Base-by-base conservation (phyloP, 2,113 vertebrate genomes). In the Erythrolamprus reginae region DNA sequence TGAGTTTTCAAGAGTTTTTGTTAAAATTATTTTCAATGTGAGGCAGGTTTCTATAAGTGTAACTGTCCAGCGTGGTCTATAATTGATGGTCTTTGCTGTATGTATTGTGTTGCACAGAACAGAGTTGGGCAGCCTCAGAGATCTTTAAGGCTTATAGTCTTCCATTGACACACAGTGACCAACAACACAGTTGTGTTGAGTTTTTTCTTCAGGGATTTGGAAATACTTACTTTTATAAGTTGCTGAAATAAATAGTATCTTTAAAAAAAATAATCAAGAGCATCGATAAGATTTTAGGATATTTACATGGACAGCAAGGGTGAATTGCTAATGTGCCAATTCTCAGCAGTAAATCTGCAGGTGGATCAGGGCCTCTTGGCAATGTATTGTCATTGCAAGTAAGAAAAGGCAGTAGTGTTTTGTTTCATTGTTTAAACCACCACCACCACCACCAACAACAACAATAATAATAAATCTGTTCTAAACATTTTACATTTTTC, bases 331-430 rank as follows among this genome's bases (percentile, higher is more conserved):
- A 2, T 12, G 0, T 90, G 0, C 24, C n/a, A 13, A 0, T 61
- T 45, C 93, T 90, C 87, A 0, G 19, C 17, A 87, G 12, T 82
- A 15, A 45, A 15, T 52, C 4, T 48, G 38, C 83, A 86, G 28
- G 2, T 38, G 0, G 23, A 65, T 23, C 0, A 0, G 42, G 77
- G 55, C 0, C 24, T 82, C 52, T 24, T 3, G 0, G 38, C 13
- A 92, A 47, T 88, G 56, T 84, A 61, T 65, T 83, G 47, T 86
- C 33, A 33, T 1, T 42, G 42, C 1, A 48, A 77, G 52, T 58
- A 89, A 88, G 10, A 86, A 82, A 21, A 8, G 84, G 1, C 42
- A 0, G 0, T 26, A 0, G 0, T 0, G 0, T 0, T 1, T 33
- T 87, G 56, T 38, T 51, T 88, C 77, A 90, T 88, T 85, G 55